Conservation (phyloP, 2,888 invertebrate genomes). For the Noctua pronuba region DNA sequence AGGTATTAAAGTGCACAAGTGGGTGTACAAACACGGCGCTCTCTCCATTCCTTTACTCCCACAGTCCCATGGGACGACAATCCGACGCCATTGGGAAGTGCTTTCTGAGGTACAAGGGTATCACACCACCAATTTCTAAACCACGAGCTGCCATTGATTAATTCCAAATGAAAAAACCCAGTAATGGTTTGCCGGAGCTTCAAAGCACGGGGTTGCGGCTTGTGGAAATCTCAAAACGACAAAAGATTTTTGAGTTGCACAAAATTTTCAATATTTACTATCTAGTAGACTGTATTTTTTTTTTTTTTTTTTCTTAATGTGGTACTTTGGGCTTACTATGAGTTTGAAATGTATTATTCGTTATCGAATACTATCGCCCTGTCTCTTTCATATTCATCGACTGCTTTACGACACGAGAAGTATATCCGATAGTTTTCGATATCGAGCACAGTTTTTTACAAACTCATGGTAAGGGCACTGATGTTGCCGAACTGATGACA, state of each 20-base stretch:
- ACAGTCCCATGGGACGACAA: not conserved
- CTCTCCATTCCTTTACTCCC: not conserved
- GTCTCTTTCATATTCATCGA: too few relatives aligned
- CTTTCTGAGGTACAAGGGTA: not conserved
- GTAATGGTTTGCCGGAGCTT: not conserved
- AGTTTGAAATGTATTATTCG: too few relatives aligned
- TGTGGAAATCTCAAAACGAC: not conserved
- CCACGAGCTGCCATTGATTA: not conserved
- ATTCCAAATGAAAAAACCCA: not conserved
- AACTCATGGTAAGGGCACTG: too few relatives aligned
- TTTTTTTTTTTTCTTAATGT: not conserved
- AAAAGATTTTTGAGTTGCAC: not conserved
- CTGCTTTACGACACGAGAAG: too few relatives aligned
- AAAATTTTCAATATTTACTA: not conserved
- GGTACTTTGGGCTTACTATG: too few relatives aligned
- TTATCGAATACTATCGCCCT: too few relatives aligned
- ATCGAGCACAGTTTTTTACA: too few relatives aligned
- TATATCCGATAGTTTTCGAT: too few relatives aligned
- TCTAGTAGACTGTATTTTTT: not conserved
- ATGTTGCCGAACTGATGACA: too few relatives aligned
- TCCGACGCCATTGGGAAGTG: not conserved
- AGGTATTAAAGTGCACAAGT: not conserved
- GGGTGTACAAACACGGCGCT: not conserved
- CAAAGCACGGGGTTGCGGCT: not conserved
- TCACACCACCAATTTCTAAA: too few relatives aligned